Evolutionary conservation across 2,888 invertebrate species (phyloP), one percentile per base, ranked within the genome.

Genomic region (Invenusta paracnida): DNA sequence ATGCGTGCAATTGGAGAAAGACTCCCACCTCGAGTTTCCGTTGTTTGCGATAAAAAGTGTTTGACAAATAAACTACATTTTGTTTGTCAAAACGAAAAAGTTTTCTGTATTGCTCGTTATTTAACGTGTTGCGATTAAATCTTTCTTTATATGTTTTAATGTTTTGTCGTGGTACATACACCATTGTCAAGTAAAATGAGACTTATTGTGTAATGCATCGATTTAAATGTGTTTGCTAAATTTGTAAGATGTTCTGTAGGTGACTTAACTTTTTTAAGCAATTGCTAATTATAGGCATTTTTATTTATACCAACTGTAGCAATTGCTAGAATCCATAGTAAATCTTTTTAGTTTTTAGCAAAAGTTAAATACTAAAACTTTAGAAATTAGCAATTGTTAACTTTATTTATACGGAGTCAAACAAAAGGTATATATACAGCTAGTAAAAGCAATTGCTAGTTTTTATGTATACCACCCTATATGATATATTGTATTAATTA

Each of bases 41-140:
- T 73, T 73, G 73, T 25, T 73, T 73, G 73, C 73, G 48, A 48
- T 48, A 48, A 48, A 48, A 48, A 17, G 48, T 48, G 48, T 48
- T 48, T 48, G 48, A 48, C 48, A 48, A 48, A 48, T 48, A 48
- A 48, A 48, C 48, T 17, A 48, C 48, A 73, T 73, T 73, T 73
- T 73, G 73, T 73, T 73, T 73, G 73, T 73, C 73, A 73, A 73
- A 73, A 73, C 73, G 73, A 73, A 73, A 73, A 48, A 5, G 73
- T 73, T 73, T 73, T 73, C 73, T 73, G 73, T 73, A 73, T 73
- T 73, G 73, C 73, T 73, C 73, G 73, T 73, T 73, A 73, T 73
- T 73, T 73, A 73, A 73, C 73, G 27, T 73, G 27, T 73, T 73
- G 73, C 73, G 73, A 73, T 73, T 73, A 73, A 73, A 73, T 73